Evolutionary conservation across 2,113 vertebrate species (phyloP), one percentile per base, ranked within the genome.

Genomic region (Myiopsitta monachus): DNA sequence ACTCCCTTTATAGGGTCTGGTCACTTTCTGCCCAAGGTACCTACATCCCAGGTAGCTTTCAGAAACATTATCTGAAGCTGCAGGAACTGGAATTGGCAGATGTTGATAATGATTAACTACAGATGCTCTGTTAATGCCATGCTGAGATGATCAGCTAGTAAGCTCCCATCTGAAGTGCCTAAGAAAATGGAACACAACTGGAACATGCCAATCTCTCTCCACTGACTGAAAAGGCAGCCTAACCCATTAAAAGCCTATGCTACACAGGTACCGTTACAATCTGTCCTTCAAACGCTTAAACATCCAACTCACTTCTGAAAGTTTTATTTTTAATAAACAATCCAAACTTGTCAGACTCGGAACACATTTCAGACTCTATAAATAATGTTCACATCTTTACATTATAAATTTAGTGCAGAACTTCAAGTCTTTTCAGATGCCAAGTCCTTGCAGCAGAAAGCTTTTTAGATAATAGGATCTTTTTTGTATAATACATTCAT

Each of bases 391-490:
- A 51, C 9, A 27, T 92, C 67, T 51, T 84, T 67, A 62, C 16
- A 22, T 87, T 74, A 80, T 69, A 79, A 62, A 87, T 76, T 61
- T 77, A 87, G 38, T 4, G 15, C 39, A 69, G 88, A 93, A 70
- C 88, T 86, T 82, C 52, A 59, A 77, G 38, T 21, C 74, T 43
- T 88, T 75, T 83, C 47, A 73, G 46, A 87, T 33, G 55, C 63
- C 38, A 95, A 88, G 92, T 61, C 26, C 24, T 89, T 94, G 85
- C 49, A 87, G 59, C 67, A 80, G 87, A 89, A 92, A 91, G 41
- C 43, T 51, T 84, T 97, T 95, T 73, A 90, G 75, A 68, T 38
- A 93, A 73, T 33, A 83, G 51, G 52, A 63, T 54, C 19, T 77
- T 86, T 52, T 52, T 83, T 81, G 62, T 80, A 36, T 76, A 87